Evolutionary conservation across 2,888 invertebrate species (phyloP).

Genomic region (Kuschelorhynchus macadamiae): DNA sequence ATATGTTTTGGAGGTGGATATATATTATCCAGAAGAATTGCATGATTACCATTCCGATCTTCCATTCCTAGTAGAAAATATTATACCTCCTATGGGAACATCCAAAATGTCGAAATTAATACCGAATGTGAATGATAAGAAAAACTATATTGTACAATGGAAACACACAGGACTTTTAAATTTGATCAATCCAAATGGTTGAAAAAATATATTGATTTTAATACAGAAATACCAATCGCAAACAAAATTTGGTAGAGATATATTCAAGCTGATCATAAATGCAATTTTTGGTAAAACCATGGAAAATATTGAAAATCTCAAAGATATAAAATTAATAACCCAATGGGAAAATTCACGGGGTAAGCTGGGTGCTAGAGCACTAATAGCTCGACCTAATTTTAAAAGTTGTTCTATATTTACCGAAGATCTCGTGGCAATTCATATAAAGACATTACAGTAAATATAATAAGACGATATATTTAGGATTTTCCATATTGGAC

Average conservation of each 20-base stretch:
- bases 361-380: too few relatives aligned
- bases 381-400: too few relatives aligned
- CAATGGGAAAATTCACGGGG: background rate
- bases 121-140: constrained; percentile 33
- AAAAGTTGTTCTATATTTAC: too few relatives aligned
- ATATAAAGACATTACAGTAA: too few relatives aligned
- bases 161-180: constrained; percentile 21
- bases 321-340: background rate
- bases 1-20: constrained; percentile 17
- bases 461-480: too few relatives aligned
- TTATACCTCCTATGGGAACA: background rate
- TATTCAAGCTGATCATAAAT: background rate
- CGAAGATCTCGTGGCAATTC: too few relatives aligned
- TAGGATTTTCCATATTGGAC: too few relatives aligned
- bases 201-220: constrained; percentile 34
- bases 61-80: constrained; percentile 15
- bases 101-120: constrained; percentile 10
- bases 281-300: background rate
- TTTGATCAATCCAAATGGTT: constrained; percentile 23
- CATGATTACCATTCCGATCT: constrained; percentile 13
- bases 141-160: constrained; percentile 54
- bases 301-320: background rate
- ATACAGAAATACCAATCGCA: constrained; percentile 18
- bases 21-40: constrained; percentile 7
- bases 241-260: background rate